Conservation (phyloP, 2,888 invertebrate genomes). For the Odontocerum albicorne region DNA sequence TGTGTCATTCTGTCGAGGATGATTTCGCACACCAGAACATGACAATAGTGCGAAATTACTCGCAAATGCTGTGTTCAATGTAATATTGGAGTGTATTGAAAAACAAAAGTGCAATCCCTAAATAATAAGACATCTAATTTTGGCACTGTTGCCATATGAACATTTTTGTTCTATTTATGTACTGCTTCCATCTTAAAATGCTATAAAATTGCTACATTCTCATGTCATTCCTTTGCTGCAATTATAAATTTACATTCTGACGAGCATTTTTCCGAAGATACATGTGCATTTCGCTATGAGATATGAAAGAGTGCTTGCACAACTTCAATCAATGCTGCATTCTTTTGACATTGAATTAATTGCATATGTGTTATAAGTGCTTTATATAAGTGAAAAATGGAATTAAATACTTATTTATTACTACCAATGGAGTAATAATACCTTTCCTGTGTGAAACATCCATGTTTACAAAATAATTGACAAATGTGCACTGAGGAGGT, state of each 20-base stretch:
- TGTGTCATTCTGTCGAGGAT: conserved; percentile 29
- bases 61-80: neutral
- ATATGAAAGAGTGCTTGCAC: no score
- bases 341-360: neutral
- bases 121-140: conserved; percentile 33
- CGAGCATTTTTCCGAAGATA: no score
- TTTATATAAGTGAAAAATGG: no score
- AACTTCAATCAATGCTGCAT: neutral
- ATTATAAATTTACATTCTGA: no score
- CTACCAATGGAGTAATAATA: no score
- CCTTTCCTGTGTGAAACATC: no score
- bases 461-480: no score
- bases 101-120: conserved; percentile 26
- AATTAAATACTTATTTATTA: no score
- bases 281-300: no score
- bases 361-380: no score
- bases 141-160: conserved; percentile 35
- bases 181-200: conserved; percentile 34
- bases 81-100: neutral
- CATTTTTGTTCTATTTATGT: conserved; percentile 34
- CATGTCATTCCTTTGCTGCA: conserved; percentile 21
- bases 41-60: conserved; percentile 8
- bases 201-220: conserved; percentile 30
- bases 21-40: conserved; percentile 14
- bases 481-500: no score